phyloP scores from a whole-genome alignment of 1,140 invertebrate genomes.

The Temnothorax nylanderi region DNA sequence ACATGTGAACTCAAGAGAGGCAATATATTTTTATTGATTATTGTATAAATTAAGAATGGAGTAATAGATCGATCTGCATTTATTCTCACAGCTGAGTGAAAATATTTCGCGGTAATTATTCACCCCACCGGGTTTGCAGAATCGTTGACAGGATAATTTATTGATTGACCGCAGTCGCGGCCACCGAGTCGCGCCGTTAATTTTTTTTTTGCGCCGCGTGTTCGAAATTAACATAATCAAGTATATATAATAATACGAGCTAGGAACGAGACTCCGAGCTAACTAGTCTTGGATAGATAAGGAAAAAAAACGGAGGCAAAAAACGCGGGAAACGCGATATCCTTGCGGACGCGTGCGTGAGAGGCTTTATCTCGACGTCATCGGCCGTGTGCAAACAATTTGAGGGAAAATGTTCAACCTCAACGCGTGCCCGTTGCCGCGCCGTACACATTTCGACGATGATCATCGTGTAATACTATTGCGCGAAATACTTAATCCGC shows the following conservation, averaged over 20 bases:
- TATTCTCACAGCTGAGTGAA: not conserved
- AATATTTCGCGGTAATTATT: slow-evolving; percentile 61
- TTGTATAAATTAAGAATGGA: not conserved
- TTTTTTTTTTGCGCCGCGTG: slow-evolving; percentile 31
- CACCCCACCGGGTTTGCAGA: not conserved
- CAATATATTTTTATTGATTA: not conserved
- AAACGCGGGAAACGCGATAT: slow-evolving; percentile 52
- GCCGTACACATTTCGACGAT: not conserved
- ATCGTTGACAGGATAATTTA: slow-evolving; percentile 64
- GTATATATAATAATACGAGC: slow-evolving; percentile 27
- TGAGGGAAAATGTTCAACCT: slow-evolving; percentile 43
- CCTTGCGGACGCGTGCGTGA: slow-evolving; percentile 48
- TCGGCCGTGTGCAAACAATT: slow-evolving; percentile 52
- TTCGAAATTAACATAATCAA: slow-evolving; percentile 70
- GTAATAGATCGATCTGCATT: not conserved
- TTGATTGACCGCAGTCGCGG: slow-evolving; percentile 56
- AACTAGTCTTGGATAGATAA: slow-evolving; percentile 8
- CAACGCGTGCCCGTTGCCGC: slow-evolving; percentile 11
- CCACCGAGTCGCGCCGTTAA: slow-evolving; percentile 37
- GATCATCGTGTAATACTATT: slow-evolving; percentile 6
- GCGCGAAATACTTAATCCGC: slow-evolving; percentile 60
- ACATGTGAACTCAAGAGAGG: not conserved
- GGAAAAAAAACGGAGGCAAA: slow-evolving; percentile 6
- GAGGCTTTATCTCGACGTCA: slow-evolving; percentile 42
- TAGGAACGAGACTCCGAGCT: slow-evolving; percentile 51